phyloP scores from a whole-genome alignment of 2,888 invertebrate species.

The Drosophila fungiperda region DNA sequence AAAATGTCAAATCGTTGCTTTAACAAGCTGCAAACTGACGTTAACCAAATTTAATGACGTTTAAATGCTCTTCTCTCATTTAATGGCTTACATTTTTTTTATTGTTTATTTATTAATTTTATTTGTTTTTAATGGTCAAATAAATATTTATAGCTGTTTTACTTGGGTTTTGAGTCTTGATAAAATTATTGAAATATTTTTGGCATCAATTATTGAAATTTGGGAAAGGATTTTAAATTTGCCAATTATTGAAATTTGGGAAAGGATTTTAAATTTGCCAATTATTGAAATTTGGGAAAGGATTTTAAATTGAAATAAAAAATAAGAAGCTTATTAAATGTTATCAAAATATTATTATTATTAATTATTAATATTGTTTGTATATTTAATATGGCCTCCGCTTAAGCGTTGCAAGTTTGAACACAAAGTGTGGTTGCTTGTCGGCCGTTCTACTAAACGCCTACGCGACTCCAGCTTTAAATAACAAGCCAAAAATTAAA shows the following conservation, averaged over 20 bases:
- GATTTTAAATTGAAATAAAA: background rate
- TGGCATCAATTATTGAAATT: background rate
- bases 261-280: background rate
- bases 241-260: background rate
- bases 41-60: background rate
- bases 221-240: background rate
- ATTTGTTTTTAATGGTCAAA: background rate
- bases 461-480: conserved; percentile 44
- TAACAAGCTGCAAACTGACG: conserved; percentile 21
- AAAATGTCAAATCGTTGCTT: conserved; percentile 54
- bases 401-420: background rate
- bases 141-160: background rate
- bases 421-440: background rate
- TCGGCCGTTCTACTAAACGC: conserved; percentile 39
- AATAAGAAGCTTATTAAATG: background rate
- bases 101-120: background rate
- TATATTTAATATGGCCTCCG: background rate
- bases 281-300: background rate
- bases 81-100: background rate
- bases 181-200: background rate
- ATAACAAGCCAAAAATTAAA: conserved; percentile 31
- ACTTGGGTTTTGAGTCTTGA: background rate
- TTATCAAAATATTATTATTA: background rate
- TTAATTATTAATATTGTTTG: background rate
- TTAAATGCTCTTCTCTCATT: conserved; percentile 15